Evolutionary conservation across 2,113 vertebrate species (phyloP), one percentile per base, ranked within the genome.

Genomic region (Gasterosteus aculeatus): DNA sequence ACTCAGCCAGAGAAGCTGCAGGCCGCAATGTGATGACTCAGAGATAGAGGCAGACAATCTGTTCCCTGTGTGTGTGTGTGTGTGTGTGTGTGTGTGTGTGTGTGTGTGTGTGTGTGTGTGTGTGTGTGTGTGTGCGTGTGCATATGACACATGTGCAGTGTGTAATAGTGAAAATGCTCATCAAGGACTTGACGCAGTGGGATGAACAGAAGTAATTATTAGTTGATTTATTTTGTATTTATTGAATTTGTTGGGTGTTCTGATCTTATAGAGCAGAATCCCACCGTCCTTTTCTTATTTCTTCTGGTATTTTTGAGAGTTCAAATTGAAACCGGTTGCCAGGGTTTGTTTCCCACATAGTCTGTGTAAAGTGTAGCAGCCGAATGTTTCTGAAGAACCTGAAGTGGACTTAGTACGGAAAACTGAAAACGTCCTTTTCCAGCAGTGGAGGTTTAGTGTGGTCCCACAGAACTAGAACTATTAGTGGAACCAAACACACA

Each of bases 11-110:
- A 85, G 77, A 64, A 74, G 80, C 82, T 83, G 65, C 49, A 67
- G 77, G 78, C 72, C 19, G 10, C 57, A 68, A 78, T 83, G 70
- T 69, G 80, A 82, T 78, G 77, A 90, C 64, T 88, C 88, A 80
- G 61, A 72, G 72, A 82, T 67, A 72, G 75, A 83, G 62, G 39
- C 35, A 80, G 75, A 87, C 81, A 77, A 49, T 84, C 79, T 87
- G 85, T 82, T 82, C 75, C 44, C 15, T 65, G 81, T 81, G 81
- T 81, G 56, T 67, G 68, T 46, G 26, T 62, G 19, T 77, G 42
- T 31, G 38, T 66, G 54, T 44, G 51, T 61, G 38, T 54, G 35
- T 61, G 38, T 54, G 35, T n/a, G n/a, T 65, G 81, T 81, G 81
- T 81, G 56, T 67, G 68, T 46, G 26, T 62, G 19, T 77, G 42